A percentile compares a stretch with the other conserved stretches of the same genome.
phyloP scores from a whole-genome alignment of 2,797 vertebrate species.

The Apogon talboti region DNA sequence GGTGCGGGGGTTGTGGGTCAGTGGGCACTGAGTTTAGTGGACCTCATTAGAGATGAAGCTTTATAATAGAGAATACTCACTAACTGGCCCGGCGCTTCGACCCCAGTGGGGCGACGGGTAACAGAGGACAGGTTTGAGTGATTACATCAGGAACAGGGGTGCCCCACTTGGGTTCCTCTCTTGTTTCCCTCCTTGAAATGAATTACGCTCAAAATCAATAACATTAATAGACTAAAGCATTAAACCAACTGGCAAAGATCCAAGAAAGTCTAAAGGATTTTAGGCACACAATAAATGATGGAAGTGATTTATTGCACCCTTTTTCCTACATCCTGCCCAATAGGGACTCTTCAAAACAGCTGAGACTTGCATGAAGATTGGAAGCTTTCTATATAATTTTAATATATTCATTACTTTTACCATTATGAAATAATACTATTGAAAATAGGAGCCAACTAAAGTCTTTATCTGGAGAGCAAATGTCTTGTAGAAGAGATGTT shows the following conservation, averaged over 20 bases:
- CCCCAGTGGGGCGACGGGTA: conserved; percentile 34
- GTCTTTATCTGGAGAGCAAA: neutral
- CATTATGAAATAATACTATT: too few relatives aligned
- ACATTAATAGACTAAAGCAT: conserved; percentile 43
- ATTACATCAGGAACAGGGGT: conserved; percentile 49
- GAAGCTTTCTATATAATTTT: neutral
- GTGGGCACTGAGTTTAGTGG: conserved; percentile 58
- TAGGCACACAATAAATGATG: conserved; percentile 1
- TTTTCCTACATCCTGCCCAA: conserved; percentile 11
- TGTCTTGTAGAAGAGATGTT: neutral
- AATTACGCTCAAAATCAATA: conserved; percentile 55
- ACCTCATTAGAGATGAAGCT: conserved; percentile 71
- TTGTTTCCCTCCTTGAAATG: conserved; percentile 31
- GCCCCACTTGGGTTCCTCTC: conserved; percentile 28
- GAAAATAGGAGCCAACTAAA: neutral
- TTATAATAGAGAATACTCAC: conserved; percentile 59
- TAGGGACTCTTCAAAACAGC: neutral
- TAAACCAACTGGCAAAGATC: conserved; percentile 23
- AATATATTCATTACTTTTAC: too few relatives aligned
- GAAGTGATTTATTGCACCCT: conserved; percentile 20
- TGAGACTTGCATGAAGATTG: conserved; percentile 2
- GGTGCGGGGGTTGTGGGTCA: conserved; percentile 53
- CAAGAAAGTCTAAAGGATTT: conserved; percentile 20
- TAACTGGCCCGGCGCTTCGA: conserved; percentile 51
- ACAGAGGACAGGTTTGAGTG: conserved; percentile 37